A percentile compares a stretch with the other conserved stretches of the same genome.
Evolutionary conservation across 2,888 invertebrate genomes (phyloP).

Genomic region (Coelopa pilipes): DNA sequence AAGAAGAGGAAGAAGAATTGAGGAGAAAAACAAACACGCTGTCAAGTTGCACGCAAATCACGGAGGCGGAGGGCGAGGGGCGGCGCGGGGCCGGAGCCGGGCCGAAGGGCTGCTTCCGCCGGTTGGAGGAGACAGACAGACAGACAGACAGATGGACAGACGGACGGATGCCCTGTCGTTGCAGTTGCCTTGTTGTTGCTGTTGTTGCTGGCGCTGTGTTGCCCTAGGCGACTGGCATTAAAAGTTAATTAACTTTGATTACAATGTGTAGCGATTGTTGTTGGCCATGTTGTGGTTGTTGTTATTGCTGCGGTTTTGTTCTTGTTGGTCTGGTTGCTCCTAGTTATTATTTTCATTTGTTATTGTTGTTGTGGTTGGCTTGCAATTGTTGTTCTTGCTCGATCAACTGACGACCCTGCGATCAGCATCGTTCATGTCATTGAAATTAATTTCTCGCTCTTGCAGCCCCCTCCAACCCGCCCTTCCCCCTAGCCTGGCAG

Average conservation of each 20-base stretch:
- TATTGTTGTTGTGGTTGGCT: slow-evolving; percentile 9
- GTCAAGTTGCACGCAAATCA: no score
- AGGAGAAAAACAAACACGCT: no score
- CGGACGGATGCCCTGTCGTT: neutral
- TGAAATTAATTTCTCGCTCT: slow-evolving; percentile 38
- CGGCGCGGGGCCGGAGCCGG: no score
- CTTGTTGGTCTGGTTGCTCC: slow-evolving; percentile 6
- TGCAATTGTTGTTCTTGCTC: slow-evolving; percentile 1
- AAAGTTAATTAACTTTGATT: slow-evolving; percentile 38
- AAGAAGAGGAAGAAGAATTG: no score
- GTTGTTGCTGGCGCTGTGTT: slow-evolving; percentile 10
- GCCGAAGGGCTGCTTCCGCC: no score
- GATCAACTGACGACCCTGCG: slow-evolving; percentile 20
- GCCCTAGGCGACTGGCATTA: slow-evolving; percentile 2
- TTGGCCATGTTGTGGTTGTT: no score
- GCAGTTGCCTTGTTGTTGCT: neutral
- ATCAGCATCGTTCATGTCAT: slow-evolving; percentile 36
- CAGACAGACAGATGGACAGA: no score
- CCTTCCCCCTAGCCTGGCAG: neutral
- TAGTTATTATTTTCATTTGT: neutral
- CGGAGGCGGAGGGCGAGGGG: no score
- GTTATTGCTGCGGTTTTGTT: slow-evolving; percentile 9
- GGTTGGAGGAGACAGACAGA: no score
- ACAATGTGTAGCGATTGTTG: slow-evolving; percentile 10
- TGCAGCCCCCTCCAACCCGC: neutral